phyloP scores from a whole-genome alignment of 2,113 vertebrate species.

The Hyla sarda region DNA sequence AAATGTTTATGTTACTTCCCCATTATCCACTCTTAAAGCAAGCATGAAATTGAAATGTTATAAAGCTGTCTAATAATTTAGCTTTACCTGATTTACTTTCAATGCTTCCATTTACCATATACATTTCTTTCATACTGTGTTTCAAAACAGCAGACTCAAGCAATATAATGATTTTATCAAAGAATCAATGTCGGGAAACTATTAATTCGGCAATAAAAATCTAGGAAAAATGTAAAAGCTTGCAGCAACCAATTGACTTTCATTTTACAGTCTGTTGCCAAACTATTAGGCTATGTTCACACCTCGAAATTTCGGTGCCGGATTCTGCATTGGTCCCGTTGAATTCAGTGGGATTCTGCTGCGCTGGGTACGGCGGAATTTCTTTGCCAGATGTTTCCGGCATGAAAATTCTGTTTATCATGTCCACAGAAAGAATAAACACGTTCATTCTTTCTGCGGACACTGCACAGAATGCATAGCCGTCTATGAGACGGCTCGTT shows the following conservation, averaged over 20 bases:
- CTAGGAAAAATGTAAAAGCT: not conserved
- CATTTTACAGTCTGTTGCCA: not conserved
- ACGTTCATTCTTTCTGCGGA: too few relatives aligned
- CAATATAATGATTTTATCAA: not conserved
- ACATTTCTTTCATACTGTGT: not conserved
- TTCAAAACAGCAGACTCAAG: not conserved
- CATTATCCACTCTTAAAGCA: slow-evolving; percentile 9
- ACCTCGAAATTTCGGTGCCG: too few relatives aligned
- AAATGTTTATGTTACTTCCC: slow-evolving; percentile 17
- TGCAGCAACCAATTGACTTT: not conserved
- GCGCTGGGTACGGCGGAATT: too few relatives aligned
- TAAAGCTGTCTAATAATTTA: not conserved
- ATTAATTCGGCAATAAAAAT: not conserved
- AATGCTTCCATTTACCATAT: not conserved
- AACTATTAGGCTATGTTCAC: too few relatives aligned
- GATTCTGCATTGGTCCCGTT: too few relatives aligned
- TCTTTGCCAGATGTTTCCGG: too few relatives aligned
- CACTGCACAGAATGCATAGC: too few relatives aligned
- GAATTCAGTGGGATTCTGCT: too few relatives aligned
- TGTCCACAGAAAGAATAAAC: too few relatives aligned
- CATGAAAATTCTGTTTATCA: too few relatives aligned
- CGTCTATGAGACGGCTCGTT: too few relatives aligned
- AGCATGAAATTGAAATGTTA: not conserved
- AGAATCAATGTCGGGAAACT: not conserved
- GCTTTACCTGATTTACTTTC: not conserved